Evolutionary conservation across 2,888 invertebrate genomes (phyloP), one percentile per base, ranked within the genome.

Genomic region (Phyllotreta striolata): DNA sequence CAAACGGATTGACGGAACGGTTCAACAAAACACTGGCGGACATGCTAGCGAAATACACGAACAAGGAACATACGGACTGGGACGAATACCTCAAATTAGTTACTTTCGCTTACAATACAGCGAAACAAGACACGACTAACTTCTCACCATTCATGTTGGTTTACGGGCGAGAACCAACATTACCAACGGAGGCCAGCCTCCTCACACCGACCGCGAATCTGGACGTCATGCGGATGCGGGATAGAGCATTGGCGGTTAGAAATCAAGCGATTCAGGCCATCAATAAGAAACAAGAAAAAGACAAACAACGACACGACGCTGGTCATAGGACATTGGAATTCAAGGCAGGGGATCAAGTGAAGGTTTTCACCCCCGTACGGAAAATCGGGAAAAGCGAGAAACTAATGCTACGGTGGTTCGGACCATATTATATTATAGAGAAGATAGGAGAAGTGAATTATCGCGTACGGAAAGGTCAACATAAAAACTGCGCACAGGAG

Each of bases 21-120:
- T 66, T 70, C 43, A 72, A 74, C 55, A 67, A 69, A 55, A 74
- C 70, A 0, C 51, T 72, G 7, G 70, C 64, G 0, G 64, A 73
- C 24, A 66, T 68, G 66, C 34, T 71, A 4, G 51, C 58, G 8
- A 62, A 66, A 38, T 70, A 65, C 44, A 66, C 64, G n/a, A 67
- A 68, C 14, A 67, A 62, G 1, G 12, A 64, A 38, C 63, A 60
- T 35, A 64, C 61, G 6, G 59, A 66, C 38, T 66, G 66, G 63
- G 61, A 61, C 39, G 56, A 41, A 24, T 63, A 61, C 38, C 14
- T 47, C 46, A 44, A 35, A 10, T 40, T 55, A 13, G 62, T 62
- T 5, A 62, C 44, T 10, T 62, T 62, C 43, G 58, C 62, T 3
- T 66, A 66, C 39, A 58, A 62, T 35, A 62, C 58, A 14, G 47